phyloP scores from a whole-genome alignment of 2,888 invertebrate genomes.

The Leptinotarsa tumamoca region DNA sequence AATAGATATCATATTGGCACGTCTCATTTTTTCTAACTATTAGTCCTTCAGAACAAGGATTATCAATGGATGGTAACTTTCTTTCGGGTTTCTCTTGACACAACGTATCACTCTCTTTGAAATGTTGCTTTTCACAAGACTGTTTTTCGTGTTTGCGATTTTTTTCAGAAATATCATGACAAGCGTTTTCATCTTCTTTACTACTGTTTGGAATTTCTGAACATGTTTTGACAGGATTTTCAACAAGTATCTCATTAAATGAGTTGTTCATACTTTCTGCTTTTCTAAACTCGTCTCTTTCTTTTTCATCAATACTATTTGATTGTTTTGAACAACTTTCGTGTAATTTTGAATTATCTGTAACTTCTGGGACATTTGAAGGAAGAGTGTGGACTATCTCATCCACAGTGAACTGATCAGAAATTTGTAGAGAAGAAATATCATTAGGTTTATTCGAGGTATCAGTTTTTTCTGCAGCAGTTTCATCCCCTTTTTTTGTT shows the following conservation, averaged over 20 bases:
- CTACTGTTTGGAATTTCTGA: background rate
- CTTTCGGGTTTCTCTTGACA: background rate
- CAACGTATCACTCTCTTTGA: background rate
- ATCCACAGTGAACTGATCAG: background rate
- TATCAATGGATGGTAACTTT: background rate
- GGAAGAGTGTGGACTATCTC: background rate
- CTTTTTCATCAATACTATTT: background rate
- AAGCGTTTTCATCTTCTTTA: background rate
- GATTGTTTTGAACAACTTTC: background rate
- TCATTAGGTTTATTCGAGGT: background rate
- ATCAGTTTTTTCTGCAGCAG: background rate
- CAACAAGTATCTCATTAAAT: background rate
- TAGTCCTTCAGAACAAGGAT: background rate
- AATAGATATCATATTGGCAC: background rate
- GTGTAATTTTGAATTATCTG: background rate
- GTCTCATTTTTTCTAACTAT: background rate
- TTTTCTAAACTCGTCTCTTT: background rate
- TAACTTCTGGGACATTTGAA: background rate
- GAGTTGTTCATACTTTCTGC: background rate
- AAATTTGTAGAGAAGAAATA: background rate
- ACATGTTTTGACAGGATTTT: background rate
- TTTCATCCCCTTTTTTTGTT: background rate
- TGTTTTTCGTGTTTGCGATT: background rate
- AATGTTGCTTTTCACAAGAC: background rate
- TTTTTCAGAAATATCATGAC: background rate